Percentiles rank a stretch among this genome's conserved stretches.
Evolutionary conservation across 2,888 invertebrate species (phyloP).

Genomic region (Dryobota labecula): DNA sequence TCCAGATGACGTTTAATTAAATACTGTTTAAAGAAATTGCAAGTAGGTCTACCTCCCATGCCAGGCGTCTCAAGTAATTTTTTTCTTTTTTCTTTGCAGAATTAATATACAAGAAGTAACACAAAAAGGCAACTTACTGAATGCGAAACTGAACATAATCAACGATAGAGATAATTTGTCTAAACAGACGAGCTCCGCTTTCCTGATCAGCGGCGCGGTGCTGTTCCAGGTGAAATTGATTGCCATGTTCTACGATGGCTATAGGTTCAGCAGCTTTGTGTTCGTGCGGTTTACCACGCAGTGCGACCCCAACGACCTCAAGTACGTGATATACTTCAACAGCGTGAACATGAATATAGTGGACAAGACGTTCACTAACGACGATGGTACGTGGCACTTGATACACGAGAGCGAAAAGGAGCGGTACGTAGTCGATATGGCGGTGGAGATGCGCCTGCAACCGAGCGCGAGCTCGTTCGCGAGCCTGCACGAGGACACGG

Average conservation of each 20-base stretch:
- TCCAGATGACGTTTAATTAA: no score
- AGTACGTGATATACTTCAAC: conserved; percentile 69
- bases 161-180: conserved; percentile 60
- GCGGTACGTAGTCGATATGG: conserved; percentile 70
- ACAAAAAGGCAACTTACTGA: conserved; percentile 69
- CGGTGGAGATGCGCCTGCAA: conserved; percentile 68
- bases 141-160: conserved; percentile 63
- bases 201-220: conserved; percentile 68
- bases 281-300: conserved; percentile 71
- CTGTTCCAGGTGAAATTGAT: conserved; percentile 70
- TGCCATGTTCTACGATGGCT: conserved; percentile 32
- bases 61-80: no score
- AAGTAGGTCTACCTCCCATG: no score
- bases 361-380: conserved; percentile 69
- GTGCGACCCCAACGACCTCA: conserved; percentile 66
- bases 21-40: no score
- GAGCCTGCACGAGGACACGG: conserved; percentile 71
- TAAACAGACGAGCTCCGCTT: conserved; percentile 66
- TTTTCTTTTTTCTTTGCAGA: conserved; percentile 54
- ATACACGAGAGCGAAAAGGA: conserved; percentile 70
- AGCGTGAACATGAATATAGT: conserved; percentile 68
- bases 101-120: conserved; percentile 69
- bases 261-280: conserved; percentile 67
- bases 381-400: conserved; percentile 76
- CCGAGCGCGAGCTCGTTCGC: conserved; percentile 68